phyloP scores from a whole-genome alignment of 2,888 invertebrate species.

The Synanthedon vespiformis region DNA sequence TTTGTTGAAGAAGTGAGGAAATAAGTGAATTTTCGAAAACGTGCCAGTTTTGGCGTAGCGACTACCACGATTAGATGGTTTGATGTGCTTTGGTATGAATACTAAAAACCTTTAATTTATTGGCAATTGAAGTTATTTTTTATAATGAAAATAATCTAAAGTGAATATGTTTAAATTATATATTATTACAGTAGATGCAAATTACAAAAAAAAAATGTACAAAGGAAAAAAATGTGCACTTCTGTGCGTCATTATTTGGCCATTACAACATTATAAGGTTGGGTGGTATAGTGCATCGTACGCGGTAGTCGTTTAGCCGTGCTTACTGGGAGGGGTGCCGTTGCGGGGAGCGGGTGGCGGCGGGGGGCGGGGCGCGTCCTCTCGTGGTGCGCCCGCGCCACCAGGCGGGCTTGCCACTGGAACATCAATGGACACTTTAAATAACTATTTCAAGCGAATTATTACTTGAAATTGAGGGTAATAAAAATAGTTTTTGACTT shows the following conservation, averaged over 20 bases:
- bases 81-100: neutral
- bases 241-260: no score
- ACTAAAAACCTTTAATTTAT: no score
- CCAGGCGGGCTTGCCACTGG: constrained; percentile 89
- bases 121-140: no score
- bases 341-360: constrained; percentile 60
- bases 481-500: no score
- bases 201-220: no score
- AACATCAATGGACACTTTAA: constrained; percentile 47
- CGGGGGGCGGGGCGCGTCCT: constrained; percentile 55
- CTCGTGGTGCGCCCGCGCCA: constrained; percentile 61
- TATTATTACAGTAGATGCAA: no score
- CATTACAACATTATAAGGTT: neutral
- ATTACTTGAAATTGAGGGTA: neutral
- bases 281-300: neutral
- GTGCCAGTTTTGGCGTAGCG: constrained; percentile 36
- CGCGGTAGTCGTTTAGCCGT: constrained; percentile 18
- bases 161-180: no score
- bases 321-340: constrained; percentile 65
- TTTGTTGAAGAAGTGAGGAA: constrained; percentile 5
- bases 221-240: no score
- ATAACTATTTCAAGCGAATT: neutral
- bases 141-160: no score
- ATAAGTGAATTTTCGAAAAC: constrained; percentile 8
- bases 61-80: constrained; percentile 18